phyloP scores from a whole-genome alignment of 2,888 invertebrate species.

The Cetonia aurata region DNA sequence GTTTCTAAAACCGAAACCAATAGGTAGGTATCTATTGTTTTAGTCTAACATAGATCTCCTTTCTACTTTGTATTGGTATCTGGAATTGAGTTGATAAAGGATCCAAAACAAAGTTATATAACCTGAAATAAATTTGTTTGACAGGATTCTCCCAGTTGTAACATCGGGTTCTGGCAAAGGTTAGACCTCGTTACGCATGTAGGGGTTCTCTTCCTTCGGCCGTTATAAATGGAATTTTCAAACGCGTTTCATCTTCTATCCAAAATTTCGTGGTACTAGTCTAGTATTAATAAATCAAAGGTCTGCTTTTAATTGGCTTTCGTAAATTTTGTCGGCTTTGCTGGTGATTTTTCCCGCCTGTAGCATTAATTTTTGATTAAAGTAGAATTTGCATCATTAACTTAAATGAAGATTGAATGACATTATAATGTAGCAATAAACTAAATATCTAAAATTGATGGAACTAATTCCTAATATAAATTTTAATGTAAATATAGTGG shows the following conservation, averaged over 20 bases:
- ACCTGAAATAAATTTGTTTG: constrained; percentile 19
- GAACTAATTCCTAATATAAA: no score
- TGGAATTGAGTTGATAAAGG: constrained; percentile 16
- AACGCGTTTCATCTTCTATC: background rate
- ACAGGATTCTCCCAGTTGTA: constrained; percentile 22
- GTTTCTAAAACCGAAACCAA: background rate
- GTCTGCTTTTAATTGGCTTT: constrained; percentile 21
- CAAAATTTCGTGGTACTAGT: constrained; percentile 4
- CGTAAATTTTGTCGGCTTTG: constrained; percentile 4
- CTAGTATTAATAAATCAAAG: constrained; percentile 29
- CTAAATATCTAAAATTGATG: no score
- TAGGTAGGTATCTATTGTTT: background rate
- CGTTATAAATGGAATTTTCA: constrained; percentile 8
- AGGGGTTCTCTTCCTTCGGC: background rate
- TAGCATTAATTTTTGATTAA: no score
- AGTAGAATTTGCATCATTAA: no score
- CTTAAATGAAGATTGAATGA: no score
- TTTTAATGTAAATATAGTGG: no score
- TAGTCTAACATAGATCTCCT: constrained; percentile 1
- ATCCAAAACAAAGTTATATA: constrained; percentile 13
- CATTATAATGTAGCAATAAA: no score
- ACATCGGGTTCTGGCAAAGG: constrained; percentile 15
- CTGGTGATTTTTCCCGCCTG: constrained; percentile 5
- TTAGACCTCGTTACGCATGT: constrained; percentile 8
- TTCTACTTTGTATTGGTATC: constrained; percentile 2